These are phyloP conservation scores for Adelphocoris suturalis DNA, from an alignment of 2,888 invertebrate genomes.

Conservation along the genomic window DNA sequence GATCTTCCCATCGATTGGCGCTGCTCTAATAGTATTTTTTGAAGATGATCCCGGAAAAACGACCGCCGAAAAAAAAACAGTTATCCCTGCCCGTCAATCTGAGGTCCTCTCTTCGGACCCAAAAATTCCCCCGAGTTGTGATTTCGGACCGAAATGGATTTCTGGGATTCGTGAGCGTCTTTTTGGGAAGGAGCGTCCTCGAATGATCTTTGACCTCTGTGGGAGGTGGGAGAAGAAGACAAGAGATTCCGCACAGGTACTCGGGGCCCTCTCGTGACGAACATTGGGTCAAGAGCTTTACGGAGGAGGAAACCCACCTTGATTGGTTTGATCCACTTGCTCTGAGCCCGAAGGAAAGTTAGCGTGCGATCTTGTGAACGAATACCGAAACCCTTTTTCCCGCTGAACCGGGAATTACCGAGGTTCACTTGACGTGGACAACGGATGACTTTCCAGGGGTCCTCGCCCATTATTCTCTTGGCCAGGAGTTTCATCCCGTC, in stretches of 20 bases:
- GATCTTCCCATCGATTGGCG: too few species aligned
- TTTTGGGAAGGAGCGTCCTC: conserved; percentile 45
- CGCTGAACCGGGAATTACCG: conserved; percentile 27
- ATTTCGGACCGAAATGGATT: conserved; percentile 7
- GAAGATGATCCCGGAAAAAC: too few species aligned
- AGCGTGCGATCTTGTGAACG: conserved; percentile 52
- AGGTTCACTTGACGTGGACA: conserved; percentile 55
- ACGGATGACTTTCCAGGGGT: conserved; percentile 1
- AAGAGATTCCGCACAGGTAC: neutral
- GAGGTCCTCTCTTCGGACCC: conserved; percentile 7
- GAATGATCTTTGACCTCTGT: conserved; percentile 47
- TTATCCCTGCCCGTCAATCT: conserved; percentile 29
- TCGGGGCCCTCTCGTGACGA: conserved; percentile 47
- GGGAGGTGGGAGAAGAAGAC: neutral
- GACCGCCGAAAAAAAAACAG: neutral
- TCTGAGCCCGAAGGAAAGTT: conserved; percentile 52
- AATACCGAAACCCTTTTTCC: conserved; percentile 10
- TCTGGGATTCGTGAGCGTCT: conserved; percentile 43
- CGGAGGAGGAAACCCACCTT: conserved; percentile 49
- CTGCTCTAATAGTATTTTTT: too few species aligned
- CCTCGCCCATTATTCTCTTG: conserved; percentile 6
- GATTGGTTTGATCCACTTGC: conserved; percentile 67
- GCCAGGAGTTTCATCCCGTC: neutral
- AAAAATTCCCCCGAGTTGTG: neutral
- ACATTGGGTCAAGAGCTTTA: conserved; percentile 36